phyloP scores from a whole-genome alignment of 2,888 invertebrate genomes.

The Eupithecia centaureata region DNA sequence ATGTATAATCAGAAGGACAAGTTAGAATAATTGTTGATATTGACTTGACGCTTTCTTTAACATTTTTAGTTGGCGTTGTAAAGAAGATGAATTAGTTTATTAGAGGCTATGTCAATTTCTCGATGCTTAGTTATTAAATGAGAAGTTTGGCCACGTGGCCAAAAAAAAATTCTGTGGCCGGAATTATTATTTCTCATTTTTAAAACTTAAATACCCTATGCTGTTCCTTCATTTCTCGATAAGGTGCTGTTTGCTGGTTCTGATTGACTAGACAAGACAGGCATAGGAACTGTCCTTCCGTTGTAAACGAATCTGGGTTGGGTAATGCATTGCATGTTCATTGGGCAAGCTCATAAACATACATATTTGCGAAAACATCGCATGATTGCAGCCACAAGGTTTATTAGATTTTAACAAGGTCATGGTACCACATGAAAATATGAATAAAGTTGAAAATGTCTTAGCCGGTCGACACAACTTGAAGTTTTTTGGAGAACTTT shows the following conservation, averaged over 20 bases:
- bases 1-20: no score
- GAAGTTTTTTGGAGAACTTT: slow-evolving; percentile 1
- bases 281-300: slow-evolving; percentile 2
- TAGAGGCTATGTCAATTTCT: no score
- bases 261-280: background rate
- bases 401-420: slow-evolving; percentile 27
- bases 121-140: no score
- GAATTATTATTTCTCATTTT: no score
- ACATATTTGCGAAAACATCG: slow-evolving; percentile 34
- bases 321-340: slow-evolving; percentile 29
- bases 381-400: slow-evolving; percentile 23
- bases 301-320: slow-evolving; percentile 4
- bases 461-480: background rate
- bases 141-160: no score
- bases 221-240: background rate
- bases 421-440: slow-evolving; percentile 17
- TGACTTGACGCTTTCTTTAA: no score
- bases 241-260: background rate
- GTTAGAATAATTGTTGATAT: no score
- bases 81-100: no score
- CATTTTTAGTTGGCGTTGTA: no score
- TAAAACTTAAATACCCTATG: no score
- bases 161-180: no score
- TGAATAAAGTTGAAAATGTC: slow-evolving; percentile 5
- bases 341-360: slow-evolving; percentile 29